phyloP scores from a whole-genome alignment of 2,113 vertebrate species.

The Neotoma lepida region DNA sequence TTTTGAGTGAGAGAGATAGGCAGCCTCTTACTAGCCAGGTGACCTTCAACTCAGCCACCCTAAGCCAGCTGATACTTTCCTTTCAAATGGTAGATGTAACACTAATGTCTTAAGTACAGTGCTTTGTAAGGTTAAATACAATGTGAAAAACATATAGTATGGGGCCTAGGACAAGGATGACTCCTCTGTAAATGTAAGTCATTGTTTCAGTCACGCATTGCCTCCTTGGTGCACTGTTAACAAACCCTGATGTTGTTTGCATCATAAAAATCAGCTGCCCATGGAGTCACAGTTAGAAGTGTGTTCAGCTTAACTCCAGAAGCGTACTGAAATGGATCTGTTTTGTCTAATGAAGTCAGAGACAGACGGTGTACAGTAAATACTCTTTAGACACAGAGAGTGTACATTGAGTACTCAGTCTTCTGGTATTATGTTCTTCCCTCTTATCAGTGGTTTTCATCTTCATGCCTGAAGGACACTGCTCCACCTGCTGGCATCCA shows the following conservation, averaged over 20 bases:
- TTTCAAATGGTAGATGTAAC: background rate
- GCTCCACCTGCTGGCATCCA: background rate
- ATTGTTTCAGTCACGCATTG: background rate
- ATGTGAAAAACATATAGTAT: background rate
- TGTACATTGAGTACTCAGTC: background rate
- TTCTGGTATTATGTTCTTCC: background rate
- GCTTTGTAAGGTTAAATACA: background rate
- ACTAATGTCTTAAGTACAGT: background rate
- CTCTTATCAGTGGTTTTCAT: background rate
- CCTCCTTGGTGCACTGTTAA: background rate
- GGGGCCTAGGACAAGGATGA: background rate
- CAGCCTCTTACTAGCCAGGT: background rate
- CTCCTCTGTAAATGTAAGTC: background rate
- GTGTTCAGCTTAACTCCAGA: background rate
- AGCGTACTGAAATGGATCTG: background rate
- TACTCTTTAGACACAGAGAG: too few species aligned
- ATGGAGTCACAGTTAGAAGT: background rate
- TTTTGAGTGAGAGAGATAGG: background rate
- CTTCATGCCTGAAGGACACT: background rate
- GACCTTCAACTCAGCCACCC: background rate
- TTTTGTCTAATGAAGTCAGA: background rate
- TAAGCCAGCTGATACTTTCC: background rate
- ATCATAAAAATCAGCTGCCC: background rate
- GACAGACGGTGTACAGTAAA: background rate
- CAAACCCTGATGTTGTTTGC: conserved; percentile 10